Evolutionary conservation across 1,140 invertebrate genomes (phyloP), one percentile per base, ranked within the genome.

Genomic region (Berghia stephanieae): DNA sequence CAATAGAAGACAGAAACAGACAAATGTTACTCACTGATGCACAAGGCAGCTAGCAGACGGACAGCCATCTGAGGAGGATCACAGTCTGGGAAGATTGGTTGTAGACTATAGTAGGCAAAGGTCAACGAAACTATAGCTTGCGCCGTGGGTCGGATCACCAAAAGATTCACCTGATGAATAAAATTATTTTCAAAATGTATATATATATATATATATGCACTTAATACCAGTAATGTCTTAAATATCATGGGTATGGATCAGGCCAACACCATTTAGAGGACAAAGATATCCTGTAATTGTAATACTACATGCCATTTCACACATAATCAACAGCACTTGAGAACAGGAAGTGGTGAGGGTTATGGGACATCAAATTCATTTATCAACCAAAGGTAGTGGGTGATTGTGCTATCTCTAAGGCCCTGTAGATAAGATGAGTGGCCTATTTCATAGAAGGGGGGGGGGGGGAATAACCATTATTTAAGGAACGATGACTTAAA

Each of bases 81-180:
- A 79, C 88, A 89, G 36, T 83, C 75, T 16, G 81, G 78, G 70
- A 88, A 89, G n/a, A 88, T 40, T 16, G 88, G 88, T 66, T 89
- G 85, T 18, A 89, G 81, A 38, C 84, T 81, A 66, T 89, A 89
- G 70, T 88, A 84, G 13, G 86, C 86, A 80, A 89, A 88, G 4
- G 87, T 88, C 70, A 90, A 76, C 0, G 87, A 83, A 16, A 88
- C 86, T 8, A 90, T 83, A 6, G 87, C 86, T 40, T 89, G 87
- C 95, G 84, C 85, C 57, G 85, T 86, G 10, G 97, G 97, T 77
- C 97, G 91, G 66, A 99, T 97, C 81, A 90, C 81, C 16, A 89
- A 86, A 4, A 88, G 66, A 57, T 86, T 87, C 13, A 86, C 86
- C 86, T 87, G 79, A 68, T 81, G 82, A 42, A 57, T 27, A 68